Base-by-base conservation (phyloP, 2,797 vertebrate species). In the Chlorospingus semifuscus region DNA sequence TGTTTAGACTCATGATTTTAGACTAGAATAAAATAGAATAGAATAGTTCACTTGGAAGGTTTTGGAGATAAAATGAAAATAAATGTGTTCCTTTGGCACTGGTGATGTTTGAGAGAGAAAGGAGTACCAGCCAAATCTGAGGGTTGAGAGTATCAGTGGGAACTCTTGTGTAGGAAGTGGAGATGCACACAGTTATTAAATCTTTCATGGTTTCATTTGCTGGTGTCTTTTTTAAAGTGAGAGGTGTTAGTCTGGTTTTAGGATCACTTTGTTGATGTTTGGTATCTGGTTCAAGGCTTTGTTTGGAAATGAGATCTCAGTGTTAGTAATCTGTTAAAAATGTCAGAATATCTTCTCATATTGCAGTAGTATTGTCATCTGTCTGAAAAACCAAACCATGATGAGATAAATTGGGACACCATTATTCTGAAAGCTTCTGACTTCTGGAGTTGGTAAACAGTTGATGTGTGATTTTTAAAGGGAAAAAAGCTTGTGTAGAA, bases 261-360 rank as follows among this genome's bases (percentile, higher is more conserved):
- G 34, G 92, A 81, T 94, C 27, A 65, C 21, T 74, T 79, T 80
- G 47, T 64, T 81, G 46, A n/a, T 69, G 18, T 61, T 86, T 88
- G 42, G 44, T 87, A 63, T 83, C 75, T 91, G 56, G 74, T 89
- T 81, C 46, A 24, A 75, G 59, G 36, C 53, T 88, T 93, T 89
- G n/a, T 92, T 95, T 93, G 32, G 36, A 90, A 89, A 71, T 63
- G 63, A 81, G 30, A 50, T 81, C 50, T 90, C 55, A 53, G 2
- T 78, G 22, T 80, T 84, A 64, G 79, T 59, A 85, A 88, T 90
- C 72, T 71, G 26, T 87, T 84, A 69, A 69, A 87, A 94, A 93
- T 87, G 60, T 52, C 68, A 82, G 83, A 88, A 32, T 93, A 63
- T 89, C 42, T 66, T 94, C 80, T 93, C 63, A 23, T 79, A 30